phyloP scores from a whole-genome alignment of 1,140 invertebrate species.

The Odontomachus brunneus region DNA sequence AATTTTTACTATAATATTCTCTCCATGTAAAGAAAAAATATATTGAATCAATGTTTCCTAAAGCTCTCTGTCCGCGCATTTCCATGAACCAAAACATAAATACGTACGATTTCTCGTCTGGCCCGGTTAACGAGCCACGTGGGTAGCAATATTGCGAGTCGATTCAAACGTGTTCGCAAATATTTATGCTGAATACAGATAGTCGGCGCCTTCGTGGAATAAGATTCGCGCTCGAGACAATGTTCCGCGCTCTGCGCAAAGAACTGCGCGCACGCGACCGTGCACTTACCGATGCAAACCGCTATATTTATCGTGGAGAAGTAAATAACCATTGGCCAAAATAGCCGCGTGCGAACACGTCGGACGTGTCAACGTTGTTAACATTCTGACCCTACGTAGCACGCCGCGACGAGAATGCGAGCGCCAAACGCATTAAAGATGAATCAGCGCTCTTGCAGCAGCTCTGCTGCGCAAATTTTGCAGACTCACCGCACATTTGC shows the following conservation, averaged over 20 bases:
- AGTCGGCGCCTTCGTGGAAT: background rate
- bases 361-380: constrained; percentile 42
- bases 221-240: constrained; percentile 14
- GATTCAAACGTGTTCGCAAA: background rate
- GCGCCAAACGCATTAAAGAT: constrained; percentile 31
- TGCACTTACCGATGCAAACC: constrained; percentile 31
- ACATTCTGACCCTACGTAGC: constrained; percentile 19
- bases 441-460: constrained; percentile 36
- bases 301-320: constrained; percentile 50
- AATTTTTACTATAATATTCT: too few relatives aligned
- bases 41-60: background rate
- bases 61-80: background rate
- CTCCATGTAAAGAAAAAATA: too few relatives aligned
- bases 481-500: constrained; percentile 40
- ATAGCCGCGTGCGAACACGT: background rate
- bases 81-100: background rate
- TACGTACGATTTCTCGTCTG: background rate
- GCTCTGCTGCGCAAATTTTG: background rate
- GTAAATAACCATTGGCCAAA: constrained; percentile 42
- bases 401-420: background rate
- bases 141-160: too few relatives aligned
- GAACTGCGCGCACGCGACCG: background rate
- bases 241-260: background rate
- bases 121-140: background rate
- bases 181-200: background rate